Evolutionary conservation across 2,797 vertebrate genomes (phyloP).

Genomic region (Thunnus albacares): DNA sequence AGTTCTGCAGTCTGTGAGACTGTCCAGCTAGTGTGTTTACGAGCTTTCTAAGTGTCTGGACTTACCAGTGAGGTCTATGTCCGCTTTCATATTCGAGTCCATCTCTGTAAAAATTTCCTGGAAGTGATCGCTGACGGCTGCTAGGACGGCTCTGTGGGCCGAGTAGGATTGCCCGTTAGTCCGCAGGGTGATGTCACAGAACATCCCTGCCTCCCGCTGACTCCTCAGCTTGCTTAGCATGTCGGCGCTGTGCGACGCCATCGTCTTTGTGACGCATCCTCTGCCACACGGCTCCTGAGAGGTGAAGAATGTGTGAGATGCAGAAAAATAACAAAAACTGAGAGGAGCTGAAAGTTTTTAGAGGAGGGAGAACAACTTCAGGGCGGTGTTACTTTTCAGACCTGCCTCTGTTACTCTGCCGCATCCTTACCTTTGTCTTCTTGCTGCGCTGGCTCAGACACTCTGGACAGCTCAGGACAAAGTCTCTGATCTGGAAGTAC

Average conservation of each 20-base stretch:
- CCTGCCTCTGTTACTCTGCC: background rate
- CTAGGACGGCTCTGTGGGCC: slow-evolving; percentile 88
- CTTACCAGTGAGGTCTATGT: slow-evolving; percentile 88
- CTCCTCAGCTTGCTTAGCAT: slow-evolving; percentile 85
- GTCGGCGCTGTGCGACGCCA: slow-evolving; percentile 81
- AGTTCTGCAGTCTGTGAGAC: background rate
- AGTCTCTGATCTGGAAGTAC: slow-evolving; percentile 88
- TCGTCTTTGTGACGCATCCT: slow-evolving; percentile 82
- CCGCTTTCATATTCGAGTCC: slow-evolving; percentile 80
- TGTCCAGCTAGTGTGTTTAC: background rate
- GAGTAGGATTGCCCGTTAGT: slow-evolving; percentile 82
- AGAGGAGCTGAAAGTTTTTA: slow-evolving; percentile 10
- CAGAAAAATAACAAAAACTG: slow-evolving; percentile 9
- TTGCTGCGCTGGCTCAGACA: slow-evolving; percentile 76
- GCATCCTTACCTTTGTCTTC: slow-evolving; percentile 74
- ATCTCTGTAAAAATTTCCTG: slow-evolving; percentile 88
- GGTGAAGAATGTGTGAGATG: slow-evolving; percentile 25
- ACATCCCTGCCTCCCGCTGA: slow-evolving; percentile 87
- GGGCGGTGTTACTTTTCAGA: too few species aligned
- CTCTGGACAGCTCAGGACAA: slow-evolving; percentile 83
- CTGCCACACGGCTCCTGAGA: slow-evolving; percentile 54
- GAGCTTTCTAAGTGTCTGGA: background rate
- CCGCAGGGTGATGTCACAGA: slow-evolving; percentile 89
- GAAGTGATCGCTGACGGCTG: slow-evolving; percentile 90
- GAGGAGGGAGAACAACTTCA: background rate